phyloP scores from a whole-genome alignment of 2,113 vertebrate genomes.

The Gymnogyps californianus region DNA sequence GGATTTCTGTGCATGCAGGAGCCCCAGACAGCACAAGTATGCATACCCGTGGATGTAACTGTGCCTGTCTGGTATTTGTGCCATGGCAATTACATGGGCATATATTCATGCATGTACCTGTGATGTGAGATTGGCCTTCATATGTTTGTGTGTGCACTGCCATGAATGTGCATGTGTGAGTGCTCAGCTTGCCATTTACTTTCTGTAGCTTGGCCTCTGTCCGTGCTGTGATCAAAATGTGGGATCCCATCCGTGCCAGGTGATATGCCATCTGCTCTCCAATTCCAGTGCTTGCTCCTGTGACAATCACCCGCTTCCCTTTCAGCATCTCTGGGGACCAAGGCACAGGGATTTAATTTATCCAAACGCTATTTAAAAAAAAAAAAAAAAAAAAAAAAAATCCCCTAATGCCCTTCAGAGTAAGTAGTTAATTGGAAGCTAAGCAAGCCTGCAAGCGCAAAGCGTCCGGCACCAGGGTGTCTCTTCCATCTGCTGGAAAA shows the following conservation, averaged over 20 bases:
- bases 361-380: not conserved
- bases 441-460: fast-evolving
- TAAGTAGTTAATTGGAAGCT: not conserved
- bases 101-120: fast-evolving
- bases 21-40: fast-evolving
- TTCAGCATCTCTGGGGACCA: constrained; percentile 72
- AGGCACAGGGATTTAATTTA: not conserved
- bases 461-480: not conserved
- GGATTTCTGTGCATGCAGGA: not conserved
- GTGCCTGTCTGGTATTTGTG: not conserved
- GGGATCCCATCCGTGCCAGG: constrained; percentile 75
- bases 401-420: not conserved
- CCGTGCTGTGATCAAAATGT: constrained; percentile 72
- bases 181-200: constrained; percentile 59
- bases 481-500: not conserved
- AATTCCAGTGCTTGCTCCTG: constrained; percentile 77
- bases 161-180: fast-evolving
- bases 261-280: constrained; percentile 79
- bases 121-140: fast-evolving
- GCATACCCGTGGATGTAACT: fast-evolving
- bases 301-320: constrained; percentile 77
- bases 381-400: too few species aligned
- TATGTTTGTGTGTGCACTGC: not conserved
- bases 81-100: fast-evolving
- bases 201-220: constrained; percentile 70